phyloP scores from a whole-genome alignment of 2,113 vertebrate genomes.

The Microtus oregoni region DNA sequence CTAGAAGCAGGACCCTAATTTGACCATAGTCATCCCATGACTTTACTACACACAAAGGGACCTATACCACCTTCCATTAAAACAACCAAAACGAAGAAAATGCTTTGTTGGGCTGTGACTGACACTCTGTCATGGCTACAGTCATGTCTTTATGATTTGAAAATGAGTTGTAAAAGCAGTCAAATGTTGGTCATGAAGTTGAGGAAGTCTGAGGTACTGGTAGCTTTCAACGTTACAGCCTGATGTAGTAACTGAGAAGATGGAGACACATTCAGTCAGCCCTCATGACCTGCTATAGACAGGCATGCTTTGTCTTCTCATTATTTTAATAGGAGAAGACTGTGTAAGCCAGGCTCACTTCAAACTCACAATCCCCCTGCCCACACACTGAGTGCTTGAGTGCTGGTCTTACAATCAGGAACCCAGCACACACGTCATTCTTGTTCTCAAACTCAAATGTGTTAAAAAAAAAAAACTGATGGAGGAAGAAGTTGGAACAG shows the following conservation, averaged over 20 bases:
- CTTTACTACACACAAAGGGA: background rate
- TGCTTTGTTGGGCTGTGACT: rapidly evolving
- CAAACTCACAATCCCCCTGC: background rate
- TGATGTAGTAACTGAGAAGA: background rate
- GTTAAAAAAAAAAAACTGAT: background rate
- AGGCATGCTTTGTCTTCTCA: background rate
- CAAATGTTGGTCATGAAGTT: background rate
- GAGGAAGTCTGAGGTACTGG: background rate
- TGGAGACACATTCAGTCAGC: background rate
- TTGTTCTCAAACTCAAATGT: background rate
- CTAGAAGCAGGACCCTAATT: background rate
- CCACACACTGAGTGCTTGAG: too few relatives aligned
- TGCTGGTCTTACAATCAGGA: too few relatives aligned
- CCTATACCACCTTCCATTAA: background rate
- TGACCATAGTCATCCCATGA: background rate
- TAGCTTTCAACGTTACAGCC: too few relatives aligned
- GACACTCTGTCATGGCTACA: background rate
- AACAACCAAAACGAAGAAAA: background rate
- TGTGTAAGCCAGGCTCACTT: background rate
- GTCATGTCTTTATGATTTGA: background rate
- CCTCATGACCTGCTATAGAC: background rate
- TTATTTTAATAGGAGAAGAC: background rate
- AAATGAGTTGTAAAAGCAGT: background rate
- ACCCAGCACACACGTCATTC: background rate
- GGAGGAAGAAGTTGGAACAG: too few relatives aligned